These are phyloP conservation scores for Himalopsyche phryganea DNA, from an alignment of 1,140 invertebrate species.

Conservation along the genomic window DNA sequence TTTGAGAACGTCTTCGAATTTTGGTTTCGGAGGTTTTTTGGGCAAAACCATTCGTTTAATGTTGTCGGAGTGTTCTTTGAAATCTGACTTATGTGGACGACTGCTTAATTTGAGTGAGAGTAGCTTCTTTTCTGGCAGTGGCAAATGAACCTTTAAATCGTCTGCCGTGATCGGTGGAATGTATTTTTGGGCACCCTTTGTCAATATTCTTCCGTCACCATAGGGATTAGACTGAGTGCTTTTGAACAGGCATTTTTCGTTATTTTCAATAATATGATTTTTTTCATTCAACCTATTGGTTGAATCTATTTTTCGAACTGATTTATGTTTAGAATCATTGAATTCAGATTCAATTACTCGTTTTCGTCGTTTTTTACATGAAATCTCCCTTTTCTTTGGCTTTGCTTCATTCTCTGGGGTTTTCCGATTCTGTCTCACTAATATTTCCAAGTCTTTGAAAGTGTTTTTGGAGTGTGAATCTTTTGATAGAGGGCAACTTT, in stretches of 20 bases:
- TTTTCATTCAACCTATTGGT: too few species aligned
- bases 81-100: not conserved
- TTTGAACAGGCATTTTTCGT: not conserved
- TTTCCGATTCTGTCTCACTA: too few species aligned
- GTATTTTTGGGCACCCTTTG: constrained; percentile 52
- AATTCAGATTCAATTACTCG: too few species aligned
- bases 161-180: constrained; percentile 44
- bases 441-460: too few species aligned
- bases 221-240: not conserved
- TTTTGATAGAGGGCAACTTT: too few species aligned
- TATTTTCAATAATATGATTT: not conserved
- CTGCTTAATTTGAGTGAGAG: constrained; percentile 43
- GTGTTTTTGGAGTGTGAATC: too few species aligned
- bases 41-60: constrained; percentile 23
- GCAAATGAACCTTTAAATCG: constrained; percentile 46
- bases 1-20: constrained; percentile 52
- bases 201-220: constrained; percentile 37
- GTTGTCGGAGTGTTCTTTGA: not conserved
- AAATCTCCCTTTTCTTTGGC: too few species aligned
- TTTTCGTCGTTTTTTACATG: too few species aligned
- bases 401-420: too few species aligned
- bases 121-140: constrained; percentile 46
- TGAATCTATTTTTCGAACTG: too few species aligned
- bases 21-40: constrained; percentile 45
- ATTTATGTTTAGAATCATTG: too few species aligned